These are phyloP conservation scores for Psix sp. DNA, from an alignment of 1,140 invertebrate genomes.

Conservation along the genomic window DNA sequence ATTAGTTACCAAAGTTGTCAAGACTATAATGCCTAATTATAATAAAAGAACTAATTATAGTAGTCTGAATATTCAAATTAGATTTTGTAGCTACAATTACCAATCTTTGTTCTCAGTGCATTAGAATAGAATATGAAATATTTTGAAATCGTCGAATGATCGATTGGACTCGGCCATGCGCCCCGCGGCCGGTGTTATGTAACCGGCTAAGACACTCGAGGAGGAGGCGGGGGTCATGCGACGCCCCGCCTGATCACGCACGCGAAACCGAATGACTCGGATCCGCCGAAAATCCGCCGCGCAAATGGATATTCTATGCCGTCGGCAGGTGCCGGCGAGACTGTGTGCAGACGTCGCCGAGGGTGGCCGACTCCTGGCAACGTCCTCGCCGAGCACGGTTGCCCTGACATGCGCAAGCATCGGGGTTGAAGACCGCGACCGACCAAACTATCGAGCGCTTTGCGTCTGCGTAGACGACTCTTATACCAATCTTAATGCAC, in stretches of 20 bases:
- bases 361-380: conserved; percentile 34
- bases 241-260: conserved; percentile 5
- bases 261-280: conserved; percentile 19
- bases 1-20: too few relatives aligned
- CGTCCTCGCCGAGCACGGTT: conserved; percentile 11
- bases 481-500: background rate
- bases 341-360: conserved; percentile 31
- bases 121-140: too few relatives aligned
- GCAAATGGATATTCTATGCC: conserved; percentile 42
- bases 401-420: conserved; percentile 44
- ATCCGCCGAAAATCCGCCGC: conserved; percentile 1
- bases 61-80: too few relatives aligned
- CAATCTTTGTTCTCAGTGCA: too few relatives aligned
- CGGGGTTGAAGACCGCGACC: conserved; percentile 41
- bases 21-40: too few relatives aligned
- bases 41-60: too few relatives aligned
- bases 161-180: conserved; percentile 28
- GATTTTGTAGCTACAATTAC: too few relatives aligned
- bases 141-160: too few relatives aligned
- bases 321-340: conserved; percentile 35
- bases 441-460: conserved; percentile 23
- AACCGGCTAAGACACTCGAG: conserved; percentile 34
- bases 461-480: conserved; percentile 25
- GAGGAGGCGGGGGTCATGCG: conserved; percentile 4
- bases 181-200: conserved; percentile 31